Evolutionary conservation across 2,888 invertebrate genomes (phyloP), one percentile per base, ranked within the genome.

Genomic region (Cyaniris semiargus): DNA sequence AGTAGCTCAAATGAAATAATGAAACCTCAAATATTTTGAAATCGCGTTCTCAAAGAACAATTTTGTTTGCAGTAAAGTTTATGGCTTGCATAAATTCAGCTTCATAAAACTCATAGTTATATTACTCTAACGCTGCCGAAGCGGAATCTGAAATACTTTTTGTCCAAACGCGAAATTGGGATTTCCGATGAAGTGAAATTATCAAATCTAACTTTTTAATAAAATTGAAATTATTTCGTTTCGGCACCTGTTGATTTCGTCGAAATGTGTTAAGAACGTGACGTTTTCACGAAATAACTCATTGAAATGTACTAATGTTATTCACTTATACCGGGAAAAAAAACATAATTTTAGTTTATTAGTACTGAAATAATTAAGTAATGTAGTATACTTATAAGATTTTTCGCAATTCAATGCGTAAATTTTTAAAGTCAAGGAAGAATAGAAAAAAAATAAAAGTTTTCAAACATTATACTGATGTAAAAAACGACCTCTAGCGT

Each of bases 11-110:
- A 79, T 75, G 71, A 78, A 70, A 78, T 76, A 78, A 77, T 75
- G 76, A 78, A 79, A 77, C 76, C 77, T 77, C 66, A 77, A 79
- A 79, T 76, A 79, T 79, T 79, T 79, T 79, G 78, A 71, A 78
- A 78, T 76, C 66, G 71, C 72, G n/a, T 53, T 76, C 53, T 76
- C 78, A 80, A 76, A 78, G 75, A 76, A 78, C 78, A 77, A 79
- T 79, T 79, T 76, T 74, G 74, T 75, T 78, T 53, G 79, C 70
- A 77, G 77, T 75, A 74, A 76, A 76, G 74, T 76, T 70, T 70
- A 76, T 53, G 53, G 56, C 44, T 71, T 56, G 72, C 71, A 58
- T 71, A 76, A 72, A 71, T 76, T 76, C 71, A 72, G 58, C 70
- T 56, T 53, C 72, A 71, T 76, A 76, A 76, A 76, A 44, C 53